Evolutionary conservation across 2,797 vertebrate species (phyloP).

Genomic region (Gobionotothen gibberifrons): DNA sequence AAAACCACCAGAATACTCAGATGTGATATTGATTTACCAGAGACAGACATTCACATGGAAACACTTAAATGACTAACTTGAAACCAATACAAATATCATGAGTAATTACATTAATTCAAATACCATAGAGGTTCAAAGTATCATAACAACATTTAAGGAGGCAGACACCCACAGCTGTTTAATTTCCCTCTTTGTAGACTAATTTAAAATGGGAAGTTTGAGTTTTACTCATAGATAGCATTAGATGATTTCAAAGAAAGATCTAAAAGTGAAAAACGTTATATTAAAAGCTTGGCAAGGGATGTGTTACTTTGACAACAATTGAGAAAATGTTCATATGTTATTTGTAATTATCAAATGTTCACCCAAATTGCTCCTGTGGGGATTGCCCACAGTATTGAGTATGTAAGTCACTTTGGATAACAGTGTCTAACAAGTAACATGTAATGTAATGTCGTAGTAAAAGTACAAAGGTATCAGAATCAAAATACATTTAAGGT

Average conservation of each 20-base stretch:
- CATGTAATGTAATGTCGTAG: too few relatives aligned
- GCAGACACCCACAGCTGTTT: conserved; percentile 6
- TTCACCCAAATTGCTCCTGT: not conserved
- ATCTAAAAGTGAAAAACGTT: not conserved
- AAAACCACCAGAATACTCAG: conserved; percentile 15
- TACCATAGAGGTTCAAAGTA: conserved; percentile 16
- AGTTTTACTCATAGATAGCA: not conserved
- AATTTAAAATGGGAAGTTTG: conserved; percentile 20
- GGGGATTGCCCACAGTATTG: too few relatives aligned
- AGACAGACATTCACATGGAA: conserved; percentile 28
- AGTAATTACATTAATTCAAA: conserved; percentile 18
- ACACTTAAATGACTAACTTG: conserved; percentile 14
- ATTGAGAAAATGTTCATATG: not conserved
- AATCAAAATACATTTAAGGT: too few relatives aligned
- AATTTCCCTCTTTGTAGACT: not conserved
- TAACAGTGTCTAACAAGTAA: too few relatives aligned
- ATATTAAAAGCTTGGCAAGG: not conserved
- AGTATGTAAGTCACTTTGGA: too few relatives aligned
- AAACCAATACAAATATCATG: conserved; percentile 20
- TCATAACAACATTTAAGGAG: not conserved
- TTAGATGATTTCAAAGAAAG: conserved; percentile 7
- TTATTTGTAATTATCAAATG: not conserved
- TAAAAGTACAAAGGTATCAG: too few relatives aligned
- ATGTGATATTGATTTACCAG: conserved; percentile 1
- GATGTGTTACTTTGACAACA: not conserved